Conservation (phyloP, 2,797 vertebrate genomes). For the Hozukius guyotensis region DNA sequence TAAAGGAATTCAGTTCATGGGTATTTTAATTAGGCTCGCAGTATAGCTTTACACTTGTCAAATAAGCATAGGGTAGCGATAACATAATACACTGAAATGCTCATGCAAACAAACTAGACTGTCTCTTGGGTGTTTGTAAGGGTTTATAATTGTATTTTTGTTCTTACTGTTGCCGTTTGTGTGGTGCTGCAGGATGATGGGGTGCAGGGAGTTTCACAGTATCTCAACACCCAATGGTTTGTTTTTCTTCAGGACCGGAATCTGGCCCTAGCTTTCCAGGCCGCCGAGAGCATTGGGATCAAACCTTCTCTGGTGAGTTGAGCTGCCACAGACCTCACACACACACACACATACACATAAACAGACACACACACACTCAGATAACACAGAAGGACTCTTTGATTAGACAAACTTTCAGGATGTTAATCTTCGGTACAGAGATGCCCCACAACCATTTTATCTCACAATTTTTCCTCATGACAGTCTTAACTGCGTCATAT, state of each 20-base stretch:
- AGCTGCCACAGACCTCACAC: constrained; percentile 31
- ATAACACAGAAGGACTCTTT: constrained; percentile 12
- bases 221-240: constrained; percentile 33
- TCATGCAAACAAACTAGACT: constrained; percentile 16
- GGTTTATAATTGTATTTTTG: constrained; percentile 21
- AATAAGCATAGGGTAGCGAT: constrained; percentile 13
- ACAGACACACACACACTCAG: constrained; percentile 1
- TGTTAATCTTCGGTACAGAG: constrained; percentile 6
- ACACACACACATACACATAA: constrained; percentile 4
- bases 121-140: background rate
- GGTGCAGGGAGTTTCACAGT: background rate
- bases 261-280: constrained; percentile 95
- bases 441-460: background rate
- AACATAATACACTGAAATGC: background rate
- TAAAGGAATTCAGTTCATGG: background rate
- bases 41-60: constrained; percentile 5
- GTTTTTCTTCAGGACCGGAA: constrained; percentile 88
- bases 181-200: constrained; percentile 5
- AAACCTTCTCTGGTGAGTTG: constrained; percentile 94
- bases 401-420: constrained; percentile 7
- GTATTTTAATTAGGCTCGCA: background rate
- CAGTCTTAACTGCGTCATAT: background rate
- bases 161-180: constrained; percentile 37
- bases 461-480: background rate
- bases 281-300: constrained; percentile 96